A percentile compares a stretch with the other conserved stretches of the same genome.
Conservation (phyloP, 2,888 invertebrate genomes). For the Barypeithes pellucidus region DNA sequence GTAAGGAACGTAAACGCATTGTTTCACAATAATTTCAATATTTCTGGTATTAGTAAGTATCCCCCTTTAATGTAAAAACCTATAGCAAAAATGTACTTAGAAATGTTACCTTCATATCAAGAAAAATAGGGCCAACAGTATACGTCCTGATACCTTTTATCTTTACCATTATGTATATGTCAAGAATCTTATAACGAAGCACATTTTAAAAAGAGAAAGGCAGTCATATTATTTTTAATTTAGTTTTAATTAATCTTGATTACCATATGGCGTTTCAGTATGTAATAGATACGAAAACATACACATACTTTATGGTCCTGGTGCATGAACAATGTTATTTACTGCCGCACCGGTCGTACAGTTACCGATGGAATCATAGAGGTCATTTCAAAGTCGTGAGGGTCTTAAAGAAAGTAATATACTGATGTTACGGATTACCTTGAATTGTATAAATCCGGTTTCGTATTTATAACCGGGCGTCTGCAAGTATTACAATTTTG, state of each 20-base stretch:
- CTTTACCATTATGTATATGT: too few relatives aligned
- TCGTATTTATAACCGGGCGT: background rate
- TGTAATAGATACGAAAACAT: conserved; percentile 27
- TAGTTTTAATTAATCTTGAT: too few relatives aligned
- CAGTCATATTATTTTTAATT: conserved; percentile 8
- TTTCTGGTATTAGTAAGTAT: too few relatives aligned
- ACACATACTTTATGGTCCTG: conserved; percentile 20
- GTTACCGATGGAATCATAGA: conserved; percentile 37
- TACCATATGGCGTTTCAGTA: conserved; percentile 24
- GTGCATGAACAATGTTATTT: conserved; percentile 29
- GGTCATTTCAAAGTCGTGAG: conserved; percentile 43
- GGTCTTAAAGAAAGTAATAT: conserved; percentile 15
- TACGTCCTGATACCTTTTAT: too few relatives aligned
- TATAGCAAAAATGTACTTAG: too few relatives aligned
- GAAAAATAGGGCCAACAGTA: too few relatives aligned
- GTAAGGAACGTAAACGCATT: too few relatives aligned
- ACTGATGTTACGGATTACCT: conserved; percentile 16
- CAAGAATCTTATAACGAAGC: too few relatives aligned
- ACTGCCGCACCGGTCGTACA: conserved; percentile 34
- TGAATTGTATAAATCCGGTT: conserved; percentile 8
- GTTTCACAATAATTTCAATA: too few relatives aligned
- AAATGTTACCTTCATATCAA: too few relatives aligned
- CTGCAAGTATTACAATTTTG: background rate
- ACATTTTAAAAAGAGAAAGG: conserved; percentile 31
- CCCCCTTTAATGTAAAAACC: too few relatives aligned